phyloP scores from a whole-genome alignment of 2,888 invertebrate genomes.

The Brachyopa scutellaris region DNA sequence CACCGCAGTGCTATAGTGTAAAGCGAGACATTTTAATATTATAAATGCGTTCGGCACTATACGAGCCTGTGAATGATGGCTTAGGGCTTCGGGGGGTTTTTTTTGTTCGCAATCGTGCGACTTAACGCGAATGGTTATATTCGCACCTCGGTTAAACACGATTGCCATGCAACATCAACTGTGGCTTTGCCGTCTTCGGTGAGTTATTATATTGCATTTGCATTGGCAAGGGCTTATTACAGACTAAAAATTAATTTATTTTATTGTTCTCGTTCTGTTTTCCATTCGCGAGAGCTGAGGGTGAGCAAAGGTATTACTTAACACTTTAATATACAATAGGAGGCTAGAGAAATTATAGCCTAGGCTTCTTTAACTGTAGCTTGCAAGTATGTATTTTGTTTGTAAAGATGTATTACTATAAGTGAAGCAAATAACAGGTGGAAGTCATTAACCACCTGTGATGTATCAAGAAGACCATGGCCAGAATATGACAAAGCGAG shows the following conservation, averaged over 20 bases:
- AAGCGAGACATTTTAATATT: slow-evolving; percentile 48
- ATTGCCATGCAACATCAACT: background rate
- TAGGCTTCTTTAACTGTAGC: no score
- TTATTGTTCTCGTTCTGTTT: slow-evolving; percentile 26
- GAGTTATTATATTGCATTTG: slow-evolving; percentile 46
- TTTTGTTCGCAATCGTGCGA: slow-evolving; percentile 32
- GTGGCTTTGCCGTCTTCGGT: slow-evolving; percentile 11
- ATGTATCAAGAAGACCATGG: no score
- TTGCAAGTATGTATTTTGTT: no score
- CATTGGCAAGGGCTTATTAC: slow-evolving; percentile 58
- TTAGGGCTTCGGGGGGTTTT: slow-evolving; percentile 30
- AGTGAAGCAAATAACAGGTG: no score
- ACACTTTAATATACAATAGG: no score
- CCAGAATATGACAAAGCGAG: no score
- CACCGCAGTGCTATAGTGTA: background rate
- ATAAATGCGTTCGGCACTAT: slow-evolving; percentile 60
- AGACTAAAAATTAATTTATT: slow-evolving; percentile 43
- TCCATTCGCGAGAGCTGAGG: background rate
- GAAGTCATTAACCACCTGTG: no score
- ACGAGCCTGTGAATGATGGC: slow-evolving; percentile 59
- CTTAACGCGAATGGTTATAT: slow-evolving; percentile 59
- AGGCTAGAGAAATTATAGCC: no score
- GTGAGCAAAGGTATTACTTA: slow-evolving; percentile 28
- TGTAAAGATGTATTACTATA: no score
- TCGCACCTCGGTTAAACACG: slow-evolving; percentile 51